Evolutionary conservation across 2,113 vertebrate genomes (phyloP).

Genomic region (Pelvicachromis taeniatus): DNA sequence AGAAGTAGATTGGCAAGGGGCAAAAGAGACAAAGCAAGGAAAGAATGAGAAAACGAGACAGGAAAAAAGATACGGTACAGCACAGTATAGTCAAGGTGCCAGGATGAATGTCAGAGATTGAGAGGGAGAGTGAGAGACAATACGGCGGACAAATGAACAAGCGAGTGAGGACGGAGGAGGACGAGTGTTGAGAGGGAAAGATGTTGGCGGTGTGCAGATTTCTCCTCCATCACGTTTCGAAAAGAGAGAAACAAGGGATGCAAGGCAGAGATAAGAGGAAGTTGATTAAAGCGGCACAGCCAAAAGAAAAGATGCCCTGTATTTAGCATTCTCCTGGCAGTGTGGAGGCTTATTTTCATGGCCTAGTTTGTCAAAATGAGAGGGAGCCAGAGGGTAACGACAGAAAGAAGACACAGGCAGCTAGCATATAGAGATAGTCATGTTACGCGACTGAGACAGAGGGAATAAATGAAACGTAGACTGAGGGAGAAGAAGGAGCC

Average conservation of each 20-base stretch:
- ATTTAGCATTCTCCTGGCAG: slow-evolving; percentile 69
- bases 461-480: slow-evolving; percentile 28
- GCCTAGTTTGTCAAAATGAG: slow-evolving; percentile 68
- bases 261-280: slow-evolving; percentile 62
- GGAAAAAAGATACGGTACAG: background rate
- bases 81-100: slow-evolving; percentile 1
- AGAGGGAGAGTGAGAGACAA: background rate
- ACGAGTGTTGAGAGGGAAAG: slow-evolving; percentile 18
- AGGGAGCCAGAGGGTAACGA: slow-evolving; percentile 56
- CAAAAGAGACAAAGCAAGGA: background rate
- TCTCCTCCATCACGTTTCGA: slow-evolving; percentile 46
- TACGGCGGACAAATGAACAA: background rate
- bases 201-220: slow-evolving; percentile 44
- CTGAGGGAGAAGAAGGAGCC: slow-evolving; percentile 10
- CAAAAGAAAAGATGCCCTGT: slow-evolving; percentile 55
- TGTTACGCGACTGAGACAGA: slow-evolving; percentile 30
- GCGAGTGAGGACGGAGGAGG: slow-evolving; percentile 22
- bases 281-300: slow-evolving; percentile 67
- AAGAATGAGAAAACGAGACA: slow-evolving; percentile 5
- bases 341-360: slow-evolving; percentile 63
- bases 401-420: slow-evolving; percentile 41
- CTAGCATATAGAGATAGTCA: slow-evolving; percentile 29
- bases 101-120: slow-evolving; percentile 1
- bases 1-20: background rate
- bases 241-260: slow-evolving; percentile 63